Evolutionary conservation across 1,140 invertebrate genomes (phyloP), one percentile per base, ranked within the genome.

Genomic region (Rhysida immarginata): DNA sequence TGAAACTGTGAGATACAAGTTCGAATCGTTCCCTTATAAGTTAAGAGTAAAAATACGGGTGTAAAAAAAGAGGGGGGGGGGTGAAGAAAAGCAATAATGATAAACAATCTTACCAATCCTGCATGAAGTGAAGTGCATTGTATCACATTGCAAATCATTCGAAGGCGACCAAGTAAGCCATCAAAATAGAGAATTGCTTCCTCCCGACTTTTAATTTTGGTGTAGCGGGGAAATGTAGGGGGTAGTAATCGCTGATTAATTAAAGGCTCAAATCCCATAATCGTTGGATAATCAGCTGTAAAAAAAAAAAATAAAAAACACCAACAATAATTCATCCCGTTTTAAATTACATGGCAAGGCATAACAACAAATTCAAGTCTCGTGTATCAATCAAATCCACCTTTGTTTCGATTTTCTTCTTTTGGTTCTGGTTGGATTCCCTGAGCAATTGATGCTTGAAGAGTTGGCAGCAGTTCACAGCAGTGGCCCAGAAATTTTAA

Each of bases 201-300:
- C 27, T 75, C 69, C 41, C 88, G 76, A 48, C 83, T 82, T 61
- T 88, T 88, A 61, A 97, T 94, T 71, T 89, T 85, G 1, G 92
- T 93, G 70, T 95, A 96, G 1, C 94, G 78, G 11, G 95, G 95
- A 77, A 98, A 98, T n/a, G 94, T 96, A 1, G 94, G 93, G 41
- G 94, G 94, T 26, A 96, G 73, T 26, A 96, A 75, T 59, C 93
- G 80, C 71, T 96, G 92, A 73, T 96, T 96, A 29, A 95, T 84
- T 67, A 93, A 80, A 21, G 93, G 90, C 67, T 96, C 91, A 74
- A 97, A 97, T 1, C 92, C 92, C 75, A 92, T 62, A 26, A 73
- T 68, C 35, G 65, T 68, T 24, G 68, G 67, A 58, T 71, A 73
- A 58, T 71, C 69, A 52, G 61, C 63, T 65, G 58, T 14, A 58